Base-by-base conservation (phyloP, 1,140 invertebrate species). In the Aphis craccivora region DNA sequence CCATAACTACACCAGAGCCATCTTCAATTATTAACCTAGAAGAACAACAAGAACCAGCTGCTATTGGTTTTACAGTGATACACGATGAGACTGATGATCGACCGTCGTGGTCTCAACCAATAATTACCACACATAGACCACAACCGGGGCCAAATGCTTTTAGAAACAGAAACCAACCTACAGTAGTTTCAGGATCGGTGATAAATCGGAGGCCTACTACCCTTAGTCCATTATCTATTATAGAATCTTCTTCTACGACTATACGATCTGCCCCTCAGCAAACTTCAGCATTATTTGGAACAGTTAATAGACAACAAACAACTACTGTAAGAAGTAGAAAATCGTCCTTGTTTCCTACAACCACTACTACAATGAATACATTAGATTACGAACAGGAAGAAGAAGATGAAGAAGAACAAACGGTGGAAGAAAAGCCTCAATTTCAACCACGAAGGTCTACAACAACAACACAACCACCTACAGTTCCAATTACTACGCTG, bases 71-170 rank as follows among this genome's bases (percentile, higher is more conserved):
- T 90, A 90, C 89, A 20, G 89, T 90, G 8, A 90, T 90, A 60
- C 89, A 90, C 5, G 89, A 90, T 14, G 89, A 60, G 25, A 43
- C 67, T 30, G 89, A 90, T 20, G 37, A 43, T 43, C 60, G 55
- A n/a, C 67, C 89, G 25, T 40, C 88, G 11, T 90, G 89, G 89
- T 60, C 91, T 86, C 76, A 81, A 51, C 91, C 91, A 53, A 83
- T 40, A 30, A 55, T 93, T 20, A 93, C 91, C 22, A 93, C 91
- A 20, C 91, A 84, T n/a, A 81, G 91, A 30, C 91, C 91, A 55
- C 76, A 84, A 40, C 4, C 48, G 9, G 88, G 88, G 4, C 88
- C 35, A 89, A 40, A 22, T 37, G 35, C 35, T 55, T 55, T 89
- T 89, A 48, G 81, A 55, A 84, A 51, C 51, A 86, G 91, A 93